phyloP scores from a whole-genome alignment of 2,888 invertebrate genomes.

The Leptinotarsa juncta region DNA sequence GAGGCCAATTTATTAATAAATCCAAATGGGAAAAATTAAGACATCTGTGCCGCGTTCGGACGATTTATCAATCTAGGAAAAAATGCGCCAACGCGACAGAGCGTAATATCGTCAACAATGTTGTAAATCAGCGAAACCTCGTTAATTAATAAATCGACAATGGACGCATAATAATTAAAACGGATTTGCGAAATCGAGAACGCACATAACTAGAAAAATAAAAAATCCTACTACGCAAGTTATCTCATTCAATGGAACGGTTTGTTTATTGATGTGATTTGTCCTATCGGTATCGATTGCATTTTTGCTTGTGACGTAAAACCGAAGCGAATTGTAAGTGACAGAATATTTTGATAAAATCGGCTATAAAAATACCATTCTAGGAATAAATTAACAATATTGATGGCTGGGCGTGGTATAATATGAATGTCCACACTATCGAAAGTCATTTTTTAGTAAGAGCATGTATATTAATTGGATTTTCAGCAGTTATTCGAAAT shows the following conservation, averaged over 20 bases:
- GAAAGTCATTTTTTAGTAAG: neutral
- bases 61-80: neutral
- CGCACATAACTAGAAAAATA: neutral
- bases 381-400: neutral
- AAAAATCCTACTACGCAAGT: slow-evolving; percentile 1
- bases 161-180: slow-evolving; percentile 8
- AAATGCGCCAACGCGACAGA: neutral
- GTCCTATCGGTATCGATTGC: slow-evolving; percentile 14
- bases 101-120: slow-evolving; percentile 8
- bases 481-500: too few relatives aligned
- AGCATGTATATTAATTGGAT: neutral
- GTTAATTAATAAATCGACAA: slow-evolving; percentile 13
- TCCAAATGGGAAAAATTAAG: slow-evolving; percentile 4
- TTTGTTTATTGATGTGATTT: slow-evolving; percentile 8
- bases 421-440: neutral
- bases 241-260: slow-evolving; percentile 9
- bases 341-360: neutral
- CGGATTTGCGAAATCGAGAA: slow-evolving; percentile 15
- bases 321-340: neutral
- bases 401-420: slow-evolving; percentile 11
- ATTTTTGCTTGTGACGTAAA: neutral
- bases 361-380: neutral
- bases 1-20: slow-evolving; percentile 18
- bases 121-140: slow-evolving; percentile 13
- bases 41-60: slow-evolving; percentile 6